Evolutionary conservation across 2,797 vertebrate species (phyloP).

Genomic region (Molossus molossus): DNA sequence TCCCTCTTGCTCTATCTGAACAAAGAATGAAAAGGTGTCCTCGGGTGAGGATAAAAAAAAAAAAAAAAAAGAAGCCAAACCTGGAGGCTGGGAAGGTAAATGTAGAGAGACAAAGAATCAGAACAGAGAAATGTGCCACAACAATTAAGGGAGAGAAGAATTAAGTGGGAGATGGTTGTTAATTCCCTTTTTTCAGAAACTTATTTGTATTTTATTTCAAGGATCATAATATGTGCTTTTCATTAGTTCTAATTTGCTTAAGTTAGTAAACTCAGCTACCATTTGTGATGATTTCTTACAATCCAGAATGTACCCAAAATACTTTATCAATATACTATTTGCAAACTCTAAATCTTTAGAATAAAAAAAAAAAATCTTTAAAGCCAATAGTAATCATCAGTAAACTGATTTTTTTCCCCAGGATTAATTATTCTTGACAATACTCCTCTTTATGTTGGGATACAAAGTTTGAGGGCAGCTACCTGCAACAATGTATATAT

Average conservation of each 20-base stretch:
- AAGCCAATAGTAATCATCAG: conserved; percentile 28
- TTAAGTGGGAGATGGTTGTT: not conserved
- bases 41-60: no score
- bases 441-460: not conserved
- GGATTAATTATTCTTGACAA: conserved; percentile 19
- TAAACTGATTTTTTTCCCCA: not conserved
- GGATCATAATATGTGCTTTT: not conserved
- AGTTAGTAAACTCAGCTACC: conserved; percentile 8
- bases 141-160: not conserved
- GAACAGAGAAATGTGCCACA: not conserved
- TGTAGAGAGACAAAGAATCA: not conserved
- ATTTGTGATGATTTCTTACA: conserved; percentile 43
- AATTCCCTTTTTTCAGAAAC: conserved; percentile 45
- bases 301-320: conserved; percentile 12
- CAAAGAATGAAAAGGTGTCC: no score
- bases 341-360: conserved; percentile 57
- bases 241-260: conserved; percentile 30
- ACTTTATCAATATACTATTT: not conserved
- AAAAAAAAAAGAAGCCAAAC: conserved; percentile 12
- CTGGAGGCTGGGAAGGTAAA: not conserved
- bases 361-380: conserved; percentile 28
- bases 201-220: conserved; percentile 45
- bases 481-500: not conserved
- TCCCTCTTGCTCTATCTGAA: no score
- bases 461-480: conserved; percentile 28